phyloP scores from a whole-genome alignment of 2,888 invertebrate species.

The Aphodius granarius region DNA sequence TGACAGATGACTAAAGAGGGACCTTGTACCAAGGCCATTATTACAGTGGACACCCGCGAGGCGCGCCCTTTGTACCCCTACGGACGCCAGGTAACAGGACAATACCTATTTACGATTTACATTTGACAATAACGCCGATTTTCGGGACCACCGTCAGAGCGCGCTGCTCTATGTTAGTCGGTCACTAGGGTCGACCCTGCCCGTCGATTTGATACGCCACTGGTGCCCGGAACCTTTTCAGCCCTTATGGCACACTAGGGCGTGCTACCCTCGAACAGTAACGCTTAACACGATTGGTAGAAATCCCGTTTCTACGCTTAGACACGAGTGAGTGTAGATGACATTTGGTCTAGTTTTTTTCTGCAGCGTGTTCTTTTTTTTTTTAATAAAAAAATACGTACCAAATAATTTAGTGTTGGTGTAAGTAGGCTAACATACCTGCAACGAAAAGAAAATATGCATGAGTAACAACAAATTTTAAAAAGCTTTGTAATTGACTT shows the following conservation, averaged over 20 bases:
- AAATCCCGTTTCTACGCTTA: background rate
- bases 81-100: background rate
- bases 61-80: background rate
- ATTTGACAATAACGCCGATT: background rate
- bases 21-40: background rate
- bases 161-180: background rate
- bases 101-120: background rate
- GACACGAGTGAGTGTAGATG: no score
- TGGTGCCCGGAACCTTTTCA: background rate
- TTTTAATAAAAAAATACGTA: no score
- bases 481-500: no score
- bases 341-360: no score
- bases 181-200: background rate
- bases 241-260: background rate
- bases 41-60: background rate
- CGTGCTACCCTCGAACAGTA: background rate
- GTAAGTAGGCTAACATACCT: no score
- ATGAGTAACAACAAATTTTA: no score
- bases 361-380: no score
- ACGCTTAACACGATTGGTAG: background rate
- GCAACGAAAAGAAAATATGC: no score
- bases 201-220: background rate
- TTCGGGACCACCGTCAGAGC: background rate
- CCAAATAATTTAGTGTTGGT: no score
- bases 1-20: background rate